phyloP scores from a whole-genome alignment of 2,797 vertebrate species.

The Bovichtus variegatus region DNA sequence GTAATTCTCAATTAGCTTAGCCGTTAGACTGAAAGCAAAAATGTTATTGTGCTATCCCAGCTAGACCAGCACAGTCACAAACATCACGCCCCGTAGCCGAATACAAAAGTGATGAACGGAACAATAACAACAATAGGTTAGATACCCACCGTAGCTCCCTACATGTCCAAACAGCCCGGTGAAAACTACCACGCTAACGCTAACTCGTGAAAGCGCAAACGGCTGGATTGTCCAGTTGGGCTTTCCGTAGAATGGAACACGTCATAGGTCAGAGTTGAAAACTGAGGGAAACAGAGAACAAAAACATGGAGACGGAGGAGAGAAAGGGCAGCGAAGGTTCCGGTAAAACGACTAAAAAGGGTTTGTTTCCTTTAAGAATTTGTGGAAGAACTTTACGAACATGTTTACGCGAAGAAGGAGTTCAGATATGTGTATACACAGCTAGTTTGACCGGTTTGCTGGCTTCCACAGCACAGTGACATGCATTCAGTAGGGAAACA shows the following conservation, averaged over 20 bases:
- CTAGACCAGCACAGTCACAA: neutral
- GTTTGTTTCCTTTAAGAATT: constrained; percentile 20
- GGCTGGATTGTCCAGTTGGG: constrained; percentile 4
- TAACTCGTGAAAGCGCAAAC: neutral
- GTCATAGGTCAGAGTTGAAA: constrained; percentile 74
- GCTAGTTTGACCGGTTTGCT: neutral
- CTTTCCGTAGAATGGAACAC: constrained; percentile 71
- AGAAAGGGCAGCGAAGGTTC: neutral
- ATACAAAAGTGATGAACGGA: neutral
- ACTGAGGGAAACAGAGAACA: constrained; percentile 6
- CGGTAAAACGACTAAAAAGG: constrained; percentile 69
- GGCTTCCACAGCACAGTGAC: too few species aligned
- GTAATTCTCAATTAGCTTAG: constrained; percentile 15
- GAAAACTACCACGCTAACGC: neutral
- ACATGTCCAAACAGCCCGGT: neutral
- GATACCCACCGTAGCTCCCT: neutral
- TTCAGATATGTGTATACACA: neutral
- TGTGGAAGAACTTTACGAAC: neutral
- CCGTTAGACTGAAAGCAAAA: neutral
- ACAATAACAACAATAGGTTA: rapidly evolving
- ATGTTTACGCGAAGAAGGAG: neutral
- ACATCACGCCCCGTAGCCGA: rapidly evolving
- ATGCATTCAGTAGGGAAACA: neutral
- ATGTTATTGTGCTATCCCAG: neutral
- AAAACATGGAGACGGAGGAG: constrained; percentile 73